Evolutionary conservation across 1,140 invertebrate genomes (phyloP), one percentile per base, ranked within the genome.

Genomic region (Pectinophora gossypiella): DNA sequence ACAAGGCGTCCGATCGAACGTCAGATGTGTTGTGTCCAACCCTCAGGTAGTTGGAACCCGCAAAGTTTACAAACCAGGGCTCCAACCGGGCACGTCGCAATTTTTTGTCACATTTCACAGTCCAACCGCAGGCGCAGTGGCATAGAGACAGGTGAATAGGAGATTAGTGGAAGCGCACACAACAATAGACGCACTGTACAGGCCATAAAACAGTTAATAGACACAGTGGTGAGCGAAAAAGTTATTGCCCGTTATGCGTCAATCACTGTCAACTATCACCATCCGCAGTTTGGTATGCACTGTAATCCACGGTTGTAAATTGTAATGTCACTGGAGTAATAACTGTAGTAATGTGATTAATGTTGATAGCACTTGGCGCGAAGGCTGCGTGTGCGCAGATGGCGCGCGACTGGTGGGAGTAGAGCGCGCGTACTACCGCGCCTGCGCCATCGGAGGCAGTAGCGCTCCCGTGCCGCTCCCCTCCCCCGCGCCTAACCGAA

Each of bases 71-170:
- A 70, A 78, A 82, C 67, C 54, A 45, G 52, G 54, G 64, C 56
- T 71, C 68, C 59, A 59, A 36, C 19, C 53, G 10, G 36, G 56
- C 59, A 77, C 71, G 76, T 81, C 79, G 76, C 77, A 78, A 83
- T 79, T 84, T 85, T 82, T 85, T 85, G 75, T 84, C 75, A 85
- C 80, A 84, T 83, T 84, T 80, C 79, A 84, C 75, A 81, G 82
- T 82, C 68, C 62, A 74, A 76, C 73, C 79, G 65, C 75, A 74
- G 74, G 72, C 79, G 65, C 75, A 78, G 64, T 73, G 64, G 64
- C 64, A 61, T 57, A 56, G 58, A 54, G 49, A 82, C 82, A 85
- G 80, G 82, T 85, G 82, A 75, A 82, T 79, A 80, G 76, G 57
- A 71, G 73, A 83, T 83, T 75, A 85, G 70, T 74, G 59, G 74